Conservation (phyloP, 2,888 invertebrate species). For the Yponomeuta evonymella region DNA sequence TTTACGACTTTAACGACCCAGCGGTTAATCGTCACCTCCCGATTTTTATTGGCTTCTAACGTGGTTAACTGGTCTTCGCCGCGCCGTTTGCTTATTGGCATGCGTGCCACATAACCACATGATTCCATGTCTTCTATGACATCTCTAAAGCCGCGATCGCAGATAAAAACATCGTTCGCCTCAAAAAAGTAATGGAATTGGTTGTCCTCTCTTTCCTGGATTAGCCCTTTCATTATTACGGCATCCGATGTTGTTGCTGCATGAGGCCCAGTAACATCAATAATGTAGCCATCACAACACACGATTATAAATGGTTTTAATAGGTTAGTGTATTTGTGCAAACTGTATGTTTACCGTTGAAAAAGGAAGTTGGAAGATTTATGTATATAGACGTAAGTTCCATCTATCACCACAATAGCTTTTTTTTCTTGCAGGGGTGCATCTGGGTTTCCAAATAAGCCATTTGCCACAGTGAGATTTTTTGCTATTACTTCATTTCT, state of each 20-base stretch:
- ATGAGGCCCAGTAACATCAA: conserved; percentile 25
- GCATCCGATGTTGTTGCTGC: conserved; percentile 24
- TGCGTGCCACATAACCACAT: conserved; percentile 6
- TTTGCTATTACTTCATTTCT: background rate
- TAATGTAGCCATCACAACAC: conserved; percentile 25
- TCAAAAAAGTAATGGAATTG: conserved; percentile 15
- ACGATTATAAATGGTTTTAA: conserved; percentile 28
- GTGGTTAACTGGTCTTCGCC: conserved; percentile 13
- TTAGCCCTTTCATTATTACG: conserved; percentile 20
- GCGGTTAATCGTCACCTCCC: conserved; percentile 15
- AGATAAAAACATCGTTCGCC: conserved; percentile 14
- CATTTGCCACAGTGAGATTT: conserved; percentile 7
- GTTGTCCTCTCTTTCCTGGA: conserved; percentile 14
- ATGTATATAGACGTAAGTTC: conserved; percentile 23
- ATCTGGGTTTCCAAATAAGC: conserved; percentile 4
- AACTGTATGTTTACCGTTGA: conserved; percentile 24
- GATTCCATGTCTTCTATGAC: conserved; percentile 2
- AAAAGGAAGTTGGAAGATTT: conserved; percentile 23
- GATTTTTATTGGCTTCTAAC: conserved; percentile 15
- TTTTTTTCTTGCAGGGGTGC: conserved; percentile 6
- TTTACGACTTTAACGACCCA: conserved; percentile 12
- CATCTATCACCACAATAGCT: conserved; percentile 19
- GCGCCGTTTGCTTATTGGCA: background rate
- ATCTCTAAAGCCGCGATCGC: conserved; percentile 18
- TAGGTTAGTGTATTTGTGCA: conserved; percentile 27